Evolutionary conservation across 1,140 invertebrate species (phyloP).

Genomic region (Mycetomoellerius zeteki): DNA sequence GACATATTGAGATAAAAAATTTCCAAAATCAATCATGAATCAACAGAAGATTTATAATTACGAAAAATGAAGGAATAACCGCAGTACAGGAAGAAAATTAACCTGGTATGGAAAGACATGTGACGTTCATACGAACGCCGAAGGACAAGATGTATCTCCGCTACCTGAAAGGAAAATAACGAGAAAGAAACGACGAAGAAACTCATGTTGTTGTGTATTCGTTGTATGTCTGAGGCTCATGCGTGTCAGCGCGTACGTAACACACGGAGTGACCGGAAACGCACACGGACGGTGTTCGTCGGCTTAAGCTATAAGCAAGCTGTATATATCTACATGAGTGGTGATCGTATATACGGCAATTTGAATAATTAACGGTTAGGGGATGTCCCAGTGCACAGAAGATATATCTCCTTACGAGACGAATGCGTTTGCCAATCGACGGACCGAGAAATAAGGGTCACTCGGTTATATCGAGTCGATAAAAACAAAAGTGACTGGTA

Average conservation of each 20-base stretch:
- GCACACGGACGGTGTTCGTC: slow-evolving; percentile 53
- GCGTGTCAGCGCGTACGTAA: slow-evolving; percentile 66
- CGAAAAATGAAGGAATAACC: not conserved
- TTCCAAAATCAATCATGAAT: not conserved
- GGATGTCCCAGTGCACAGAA: slow-evolving; percentile 28
- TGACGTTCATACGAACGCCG: not conserved
- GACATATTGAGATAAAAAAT: not conserved
- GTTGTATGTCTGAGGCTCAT: slow-evolving; percentile 63
- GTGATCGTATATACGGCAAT: slow-evolving; percentile 76
- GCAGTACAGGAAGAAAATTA: not conserved
- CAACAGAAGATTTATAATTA: not conserved
- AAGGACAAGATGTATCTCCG: slow-evolving; percentile 42
- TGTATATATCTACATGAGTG: slow-evolving; percentile 1
- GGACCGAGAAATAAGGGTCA: slow-evolving; percentile 51
- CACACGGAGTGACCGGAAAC: slow-evolving; percentile 67
- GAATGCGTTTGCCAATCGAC: slow-evolving; percentile 26
- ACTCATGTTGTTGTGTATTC: not conserved
- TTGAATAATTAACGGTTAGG: slow-evolving; percentile 81
- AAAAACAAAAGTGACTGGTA: slow-evolving; percentile 41
- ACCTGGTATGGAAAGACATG: not conserved
- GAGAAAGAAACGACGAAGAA: slow-evolving; percentile 10
- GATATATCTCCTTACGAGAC: slow-evolving; percentile 35
- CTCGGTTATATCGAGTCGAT: slow-evolving; percentile 16
- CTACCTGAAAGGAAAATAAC: not conserved
- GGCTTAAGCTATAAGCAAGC: slow-evolving; percentile 78